Evolutionary conservation across 2,797 vertebrate species (phyloP), one percentile per base, ranked within the genome.

Genomic region (Huso huso): DNA sequence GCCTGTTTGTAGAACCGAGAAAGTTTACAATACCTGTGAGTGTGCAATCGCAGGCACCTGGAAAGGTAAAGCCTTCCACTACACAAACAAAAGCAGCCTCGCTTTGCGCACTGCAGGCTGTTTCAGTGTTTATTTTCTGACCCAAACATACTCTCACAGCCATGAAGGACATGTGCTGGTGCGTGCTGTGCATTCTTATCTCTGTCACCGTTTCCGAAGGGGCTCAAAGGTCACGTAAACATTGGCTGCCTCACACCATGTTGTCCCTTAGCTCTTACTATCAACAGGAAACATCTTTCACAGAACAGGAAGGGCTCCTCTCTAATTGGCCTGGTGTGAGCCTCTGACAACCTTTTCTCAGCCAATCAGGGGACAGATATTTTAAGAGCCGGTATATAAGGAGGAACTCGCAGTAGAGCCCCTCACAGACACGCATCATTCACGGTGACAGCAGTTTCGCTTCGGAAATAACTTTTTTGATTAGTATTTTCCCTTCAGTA

Each of bases 251-350:
- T 8, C 71, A 72, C 52, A 79, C 72, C 67, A 11, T 70, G 67
- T 76, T 69, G 72, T 73, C 77, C 76, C 74, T 59, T 58, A 55
- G 80, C 66, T 66, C 79, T 78, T 78, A 84, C 88, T 95, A 97
- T 97, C 95, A 81, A 89, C 94, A 97, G 95, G 95, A 98, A 97
- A 94, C 95, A 97, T 93, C 94, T 98, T 95, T 89, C 79, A 77
- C 87, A 62, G 88, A 72, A 81, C 87, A 94, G 94, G 95, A 97
- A 96, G 91, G 86, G 70, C 85, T 88, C 87, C 87, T 83, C 83
- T 87, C 90, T 91, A 88, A 91, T 89, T 92, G 93, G 91, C 86
- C 84, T 81, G 75, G 82, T 83, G 86, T 89, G 83, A 90, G 92
- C 90, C 89, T 86, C 79, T 85, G 81, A 90, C 87, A 83, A 73